Conservation (phyloP, 1,140 invertebrate species). For the Mylabris phalerata region DNA sequence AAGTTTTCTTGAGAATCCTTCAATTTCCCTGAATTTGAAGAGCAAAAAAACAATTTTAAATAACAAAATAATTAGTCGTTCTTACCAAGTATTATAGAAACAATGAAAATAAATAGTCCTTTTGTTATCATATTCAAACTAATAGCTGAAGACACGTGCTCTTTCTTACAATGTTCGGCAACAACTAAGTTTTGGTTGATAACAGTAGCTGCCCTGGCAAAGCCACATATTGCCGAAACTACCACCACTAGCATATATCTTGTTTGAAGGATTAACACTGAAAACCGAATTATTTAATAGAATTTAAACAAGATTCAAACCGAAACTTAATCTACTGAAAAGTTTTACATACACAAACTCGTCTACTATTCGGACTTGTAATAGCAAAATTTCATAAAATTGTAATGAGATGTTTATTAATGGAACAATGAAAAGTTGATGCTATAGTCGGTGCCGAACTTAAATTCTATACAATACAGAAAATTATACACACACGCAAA, state of each 20-base stretch:
- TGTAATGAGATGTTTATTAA: not conserved
- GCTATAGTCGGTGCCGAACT: no score
- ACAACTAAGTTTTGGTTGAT: conserved; percentile 64
- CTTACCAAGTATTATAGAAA: conserved; percentile 61
- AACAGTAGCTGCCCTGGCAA: conserved; percentile 57
- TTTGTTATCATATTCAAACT: conserved; percentile 68
- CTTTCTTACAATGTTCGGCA: conserved; percentile 54
- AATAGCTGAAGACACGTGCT: conserved; percentile 58
- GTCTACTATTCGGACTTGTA: not conserved
- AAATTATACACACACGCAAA: no score
- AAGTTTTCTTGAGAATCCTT: conserved; percentile 9
- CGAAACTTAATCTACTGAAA: conserved; percentile 1
- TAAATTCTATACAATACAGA: no score
- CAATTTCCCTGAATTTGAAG: conserved; percentile 3
- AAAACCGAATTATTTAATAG: conserved; percentile 10
- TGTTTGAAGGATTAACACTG: conserved; percentile 47
- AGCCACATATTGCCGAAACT: conserved; percentile 52
- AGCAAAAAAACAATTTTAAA: not conserved
- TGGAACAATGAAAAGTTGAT: not conserved
- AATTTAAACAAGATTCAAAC: not conserved
- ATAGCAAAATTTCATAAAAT: not conserved
- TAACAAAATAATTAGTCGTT: conserved; percentile 1
- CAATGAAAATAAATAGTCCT: conserved; percentile 56
- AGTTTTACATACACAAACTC: not conserved
- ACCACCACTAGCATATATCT: conserved; percentile 41